Percentiles rank a stretch among this genome's conserved stretches.
Conservation (phyloP, 2,888 invertebrate genomes). For the Gnatocerus cornutus region DNA sequence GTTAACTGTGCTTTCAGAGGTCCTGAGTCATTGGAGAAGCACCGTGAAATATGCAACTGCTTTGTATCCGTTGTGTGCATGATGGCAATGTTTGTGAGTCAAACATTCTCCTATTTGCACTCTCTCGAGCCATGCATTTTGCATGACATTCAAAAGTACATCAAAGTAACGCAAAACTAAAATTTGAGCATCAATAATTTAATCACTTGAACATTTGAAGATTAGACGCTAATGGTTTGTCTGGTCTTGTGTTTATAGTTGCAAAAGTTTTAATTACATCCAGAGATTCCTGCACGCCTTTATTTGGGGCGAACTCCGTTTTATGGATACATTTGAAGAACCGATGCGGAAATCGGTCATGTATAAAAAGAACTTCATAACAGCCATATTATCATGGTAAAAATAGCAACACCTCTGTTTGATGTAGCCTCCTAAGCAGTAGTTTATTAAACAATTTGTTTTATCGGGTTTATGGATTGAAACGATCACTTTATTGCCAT, state of each 20-base stretch:
- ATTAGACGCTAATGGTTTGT: background rate
- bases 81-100: slow-evolving; percentile 51
- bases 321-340: background rate
- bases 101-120: slow-evolving; percentile 56
- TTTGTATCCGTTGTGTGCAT: slow-evolving; percentile 50
- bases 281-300: background rate
- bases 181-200: background rate
- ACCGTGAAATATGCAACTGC: slow-evolving; percentile 44
- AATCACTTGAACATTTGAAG: background rate
- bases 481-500: background rate
- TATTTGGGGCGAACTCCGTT: background rate
- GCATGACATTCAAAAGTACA: slow-evolving; percentile 47
- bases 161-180: slow-evolving; percentile 8
- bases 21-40: too few relatives aligned
- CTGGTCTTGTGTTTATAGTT: background rate
- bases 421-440: too few relatives aligned
- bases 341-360: background rate
- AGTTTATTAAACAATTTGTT: slow-evolving; percentile 1
- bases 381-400: background rate
- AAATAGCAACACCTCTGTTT: background rate
- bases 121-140: slow-evolving; percentile 47
- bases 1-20: too few relatives aligned
- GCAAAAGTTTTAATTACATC: background rate
- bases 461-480: background rate
- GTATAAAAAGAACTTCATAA: background rate